A percentile compares a stretch with the other conserved stretches of the same genome.
Evolutionary conservation across 1,140 invertebrate species (phyloP).

Genomic region (Euwallacea similis): DNA sequence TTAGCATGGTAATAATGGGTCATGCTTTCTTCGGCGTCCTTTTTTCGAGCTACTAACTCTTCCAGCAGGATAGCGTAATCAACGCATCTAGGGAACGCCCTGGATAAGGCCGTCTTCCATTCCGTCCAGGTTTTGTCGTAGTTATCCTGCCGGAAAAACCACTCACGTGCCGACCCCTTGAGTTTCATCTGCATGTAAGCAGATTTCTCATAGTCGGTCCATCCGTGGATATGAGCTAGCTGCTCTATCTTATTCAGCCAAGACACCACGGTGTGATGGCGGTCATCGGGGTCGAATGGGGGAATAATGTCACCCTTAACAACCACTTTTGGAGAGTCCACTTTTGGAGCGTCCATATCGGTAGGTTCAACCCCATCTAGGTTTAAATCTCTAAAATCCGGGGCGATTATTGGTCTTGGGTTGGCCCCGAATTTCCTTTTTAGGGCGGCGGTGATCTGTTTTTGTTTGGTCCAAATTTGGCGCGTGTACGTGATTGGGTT

Average conservation of each 20-base stretch:
- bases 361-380: too few relatives aligned
- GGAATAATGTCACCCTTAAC: constrained; percentile 14
- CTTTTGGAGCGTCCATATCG: too few relatives aligned
- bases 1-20: constrained; percentile 1
- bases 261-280: background rate
- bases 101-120: too few relatives aligned
- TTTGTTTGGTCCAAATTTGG: too few relatives aligned
- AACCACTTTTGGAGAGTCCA: too few relatives aligned
- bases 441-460: too few relatives aligned
- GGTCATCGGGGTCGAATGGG: too few relatives aligned
- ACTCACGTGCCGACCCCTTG: background rate
- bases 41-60: constrained; percentile 4
- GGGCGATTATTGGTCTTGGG: too few relatives aligned
- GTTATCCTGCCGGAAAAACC: constrained; percentile 8
- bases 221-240: background rate
- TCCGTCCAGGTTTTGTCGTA: constrained; percentile 11
- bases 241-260: constrained; percentile 19
- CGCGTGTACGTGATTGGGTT: too few relatives aligned
- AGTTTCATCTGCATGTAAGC: constrained; percentile 8
- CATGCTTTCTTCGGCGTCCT: background rate
- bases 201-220: constrained; percentile 15
- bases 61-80: constrained; percentile 5
- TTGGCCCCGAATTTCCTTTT: too few relatives aligned
- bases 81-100: constrained; percentile 10
- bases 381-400: too few relatives aligned